A percentile compares a stretch with the other conserved stretches of the same genome.
phyloP scores from a whole-genome alignment of 2,113 vertebrate species.

The Phoenicopterus ruber region DNA sequence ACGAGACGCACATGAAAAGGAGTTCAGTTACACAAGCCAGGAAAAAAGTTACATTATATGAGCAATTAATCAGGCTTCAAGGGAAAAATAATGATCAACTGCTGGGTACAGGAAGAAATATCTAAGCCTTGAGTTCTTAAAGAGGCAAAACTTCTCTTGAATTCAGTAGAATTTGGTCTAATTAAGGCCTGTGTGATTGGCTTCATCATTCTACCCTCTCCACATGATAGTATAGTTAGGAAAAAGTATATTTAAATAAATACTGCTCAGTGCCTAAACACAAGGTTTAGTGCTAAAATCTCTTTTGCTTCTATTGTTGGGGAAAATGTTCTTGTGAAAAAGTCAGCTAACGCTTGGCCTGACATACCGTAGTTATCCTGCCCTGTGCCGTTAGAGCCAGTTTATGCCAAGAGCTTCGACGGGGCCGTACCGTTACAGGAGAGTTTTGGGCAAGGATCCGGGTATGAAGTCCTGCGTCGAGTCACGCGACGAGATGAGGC shows the following conservation, averaged over 20 bases:
- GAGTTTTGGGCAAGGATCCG: background rate
- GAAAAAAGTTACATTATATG: background rate
- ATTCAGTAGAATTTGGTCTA: background rate
- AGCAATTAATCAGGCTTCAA: slow-evolving; percentile 28
- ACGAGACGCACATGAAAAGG: background rate
- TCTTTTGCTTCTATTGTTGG: background rate
- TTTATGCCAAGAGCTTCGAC: background rate
- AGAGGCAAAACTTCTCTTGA: background rate
- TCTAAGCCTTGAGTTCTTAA: background rate
- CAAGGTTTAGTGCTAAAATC: background rate
- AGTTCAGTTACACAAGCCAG: background rate
- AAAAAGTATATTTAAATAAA: background rate
- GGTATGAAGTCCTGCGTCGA: background rate
- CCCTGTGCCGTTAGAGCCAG: background rate
- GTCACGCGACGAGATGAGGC: background rate
- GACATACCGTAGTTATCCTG: background rate
- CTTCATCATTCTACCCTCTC: background rate
- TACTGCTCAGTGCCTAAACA: accelerated
- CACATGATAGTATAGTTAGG: background rate
- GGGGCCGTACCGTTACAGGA: background rate
- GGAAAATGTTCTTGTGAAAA: background rate
- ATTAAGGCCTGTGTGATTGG: background rate
- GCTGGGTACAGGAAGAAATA: background rate
- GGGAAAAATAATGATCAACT: background rate
- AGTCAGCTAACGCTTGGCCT: background rate